phyloP scores from a whole-genome alignment of 2,797 vertebrate species.

The Telmatherina bonti region DNA sequence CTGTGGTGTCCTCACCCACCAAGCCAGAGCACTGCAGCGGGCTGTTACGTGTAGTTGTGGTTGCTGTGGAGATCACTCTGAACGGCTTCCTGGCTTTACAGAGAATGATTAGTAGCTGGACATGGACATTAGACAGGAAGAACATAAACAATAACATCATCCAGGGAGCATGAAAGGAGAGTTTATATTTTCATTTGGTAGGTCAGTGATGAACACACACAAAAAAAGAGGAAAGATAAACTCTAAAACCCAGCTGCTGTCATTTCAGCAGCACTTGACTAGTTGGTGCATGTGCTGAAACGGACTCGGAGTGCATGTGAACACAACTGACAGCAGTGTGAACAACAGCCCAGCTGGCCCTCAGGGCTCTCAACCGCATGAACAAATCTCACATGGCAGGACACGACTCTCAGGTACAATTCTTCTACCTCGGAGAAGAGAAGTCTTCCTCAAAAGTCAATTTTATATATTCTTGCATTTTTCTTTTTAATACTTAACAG shows the following conservation, averaged over 20 bases:
- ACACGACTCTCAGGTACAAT: background rate
- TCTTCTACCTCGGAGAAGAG: no score
- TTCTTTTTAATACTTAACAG: background rate
- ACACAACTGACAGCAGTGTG: constrained; percentile 51
- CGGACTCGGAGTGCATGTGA: constrained; percentile 49
- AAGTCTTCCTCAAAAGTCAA: no score
- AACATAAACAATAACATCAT: background rate
- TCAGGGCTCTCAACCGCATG: background rate
- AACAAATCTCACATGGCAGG: background rate
- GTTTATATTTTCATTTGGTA: background rate
- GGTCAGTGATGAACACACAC: no score
- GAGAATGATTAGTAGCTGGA: constrained; percentile 13
- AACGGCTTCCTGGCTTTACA: constrained; percentile 52
- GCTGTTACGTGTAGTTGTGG: constrained; percentile 49
- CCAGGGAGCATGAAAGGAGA: background rate
- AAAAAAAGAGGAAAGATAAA: no score
- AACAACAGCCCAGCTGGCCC: constrained; percentile 33
- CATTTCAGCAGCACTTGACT: constrained; percentile 19
- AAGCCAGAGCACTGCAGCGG: constrained; percentile 18
- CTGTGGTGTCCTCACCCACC: constrained; percentile 21
- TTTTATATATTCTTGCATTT: no score
- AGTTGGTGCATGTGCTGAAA: constrained; percentile 23
- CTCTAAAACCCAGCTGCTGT: constrained; percentile 31
- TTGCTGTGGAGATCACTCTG: constrained; percentile 51
- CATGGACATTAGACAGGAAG: constrained; percentile 18